Evolutionary conservation across 1,140 invertebrate species (phyloP).

Genomic region (Dufourea novaeangliae): DNA sequence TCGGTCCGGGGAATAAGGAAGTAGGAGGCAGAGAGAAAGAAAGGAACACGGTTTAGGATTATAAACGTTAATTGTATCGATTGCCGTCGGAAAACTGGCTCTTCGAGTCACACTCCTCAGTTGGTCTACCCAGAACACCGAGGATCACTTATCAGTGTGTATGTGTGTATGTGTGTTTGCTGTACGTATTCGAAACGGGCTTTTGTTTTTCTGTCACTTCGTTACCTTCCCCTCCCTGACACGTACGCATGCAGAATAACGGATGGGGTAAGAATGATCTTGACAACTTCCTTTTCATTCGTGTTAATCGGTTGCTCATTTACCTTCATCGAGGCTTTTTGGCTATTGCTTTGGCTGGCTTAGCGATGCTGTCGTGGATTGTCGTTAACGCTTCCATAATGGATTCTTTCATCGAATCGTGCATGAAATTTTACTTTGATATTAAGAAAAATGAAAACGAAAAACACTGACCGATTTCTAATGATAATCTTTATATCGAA

Average conservation of each 20-base stretch:
- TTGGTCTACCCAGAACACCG: conserved; percentile 39
- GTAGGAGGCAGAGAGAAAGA: conserved; percentile 29
- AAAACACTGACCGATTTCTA: too few relatives aligned
- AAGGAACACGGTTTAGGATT: not conserved
- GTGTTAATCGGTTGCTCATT: conserved; percentile 23
- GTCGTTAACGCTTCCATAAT: not conserved
- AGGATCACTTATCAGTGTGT: conserved; percentile 21
- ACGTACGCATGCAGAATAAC: conserved; percentile 44
- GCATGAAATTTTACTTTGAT: not conserved
- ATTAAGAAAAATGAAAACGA: too few relatives aligned
- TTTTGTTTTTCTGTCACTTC: conserved; percentile 25
- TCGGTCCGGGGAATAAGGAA: conserved; percentile 24
- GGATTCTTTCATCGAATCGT: not conserved
- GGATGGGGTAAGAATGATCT: conserved; percentile 58
- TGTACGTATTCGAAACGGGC: conserved; percentile 10
- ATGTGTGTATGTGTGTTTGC: too few relatives aligned
- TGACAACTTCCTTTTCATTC: not conserved
- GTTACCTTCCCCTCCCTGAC: conserved; percentile 40
- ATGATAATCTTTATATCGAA: too few relatives aligned
- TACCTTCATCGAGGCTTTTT: conserved; percentile 2
- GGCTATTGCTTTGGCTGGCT: conserved; percentile 24
- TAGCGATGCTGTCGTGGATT: conserved; percentile 60
- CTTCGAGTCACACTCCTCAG: conserved; percentile 20
- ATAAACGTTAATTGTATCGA: conserved; percentile 40
- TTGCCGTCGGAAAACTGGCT: conserved; percentile 15